These are phyloP conservation scores for Sebastes vulpes DNA, from an alignment of 2,797 vertebrate species.

Conservation along the genomic window DNA sequence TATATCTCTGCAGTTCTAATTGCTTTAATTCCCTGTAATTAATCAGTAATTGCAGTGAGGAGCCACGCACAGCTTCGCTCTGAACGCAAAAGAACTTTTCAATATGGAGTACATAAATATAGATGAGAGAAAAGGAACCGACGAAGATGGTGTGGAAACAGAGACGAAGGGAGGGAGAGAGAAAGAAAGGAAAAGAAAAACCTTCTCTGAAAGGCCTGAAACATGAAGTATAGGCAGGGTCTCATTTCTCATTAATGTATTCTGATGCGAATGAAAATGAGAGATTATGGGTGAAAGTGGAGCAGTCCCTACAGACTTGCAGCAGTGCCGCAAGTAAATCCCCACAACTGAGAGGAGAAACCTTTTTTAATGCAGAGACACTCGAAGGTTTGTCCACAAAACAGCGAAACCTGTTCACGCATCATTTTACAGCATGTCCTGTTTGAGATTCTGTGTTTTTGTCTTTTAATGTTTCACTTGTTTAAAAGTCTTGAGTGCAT, in stretches of 20 bases:
- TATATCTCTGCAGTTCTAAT: slow-evolving; percentile 90
- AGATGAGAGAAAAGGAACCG: slow-evolving; percentile 78
- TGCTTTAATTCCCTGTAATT: slow-evolving; percentile 91
- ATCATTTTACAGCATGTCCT: not conserved
- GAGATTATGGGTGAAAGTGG: slow-evolving; percentile 68
- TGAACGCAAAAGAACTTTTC: slow-evolving; percentile 85
- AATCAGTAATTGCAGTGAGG: slow-evolving; percentile 89
- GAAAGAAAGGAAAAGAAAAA: not conserved
- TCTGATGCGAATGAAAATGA: slow-evolving; percentile 66
- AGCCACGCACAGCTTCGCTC: slow-evolving; percentile 83
- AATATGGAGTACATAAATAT: slow-evolving; percentile 88
- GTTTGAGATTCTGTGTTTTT: not conserved
- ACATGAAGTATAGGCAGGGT: slow-evolving; percentile 46
- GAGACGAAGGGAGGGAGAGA: slow-evolving; percentile 19
- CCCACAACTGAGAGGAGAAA: slow-evolving; percentile 17
- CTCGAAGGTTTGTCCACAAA: slow-evolving; percentile 21
- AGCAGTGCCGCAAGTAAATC: slow-evolving; percentile 42
- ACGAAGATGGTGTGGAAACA: slow-evolving; percentile 63
- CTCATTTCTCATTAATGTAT: slow-evolving; percentile 77
- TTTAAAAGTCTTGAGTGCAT: slow-evolving; percentile 3
- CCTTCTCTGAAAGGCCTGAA: slow-evolving; percentile 54
- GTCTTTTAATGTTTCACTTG: slow-evolving; percentile 4
- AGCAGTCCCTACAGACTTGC: slow-evolving; percentile 57
- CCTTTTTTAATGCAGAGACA: not conserved
- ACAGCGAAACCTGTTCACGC: not conserved